A percentile compares a stretch with the other conserved stretches of the same genome.
phyloP scores from a whole-genome alignment of 2,888 invertebrate genomes.

The Serrognathus titanus region DNA sequence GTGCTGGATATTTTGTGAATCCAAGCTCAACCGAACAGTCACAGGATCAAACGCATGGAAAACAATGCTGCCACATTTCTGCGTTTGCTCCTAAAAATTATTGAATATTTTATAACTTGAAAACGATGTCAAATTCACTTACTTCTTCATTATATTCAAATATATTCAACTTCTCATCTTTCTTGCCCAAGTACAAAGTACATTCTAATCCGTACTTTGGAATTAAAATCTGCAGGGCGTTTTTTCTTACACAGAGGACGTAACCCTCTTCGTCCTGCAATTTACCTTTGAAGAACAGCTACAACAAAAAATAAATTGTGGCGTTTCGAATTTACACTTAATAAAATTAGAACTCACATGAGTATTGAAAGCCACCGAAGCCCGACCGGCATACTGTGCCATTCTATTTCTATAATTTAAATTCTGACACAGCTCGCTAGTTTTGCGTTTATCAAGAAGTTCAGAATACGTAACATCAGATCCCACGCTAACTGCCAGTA shows the following conservation, averaged over 20 bases:
- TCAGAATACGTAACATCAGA: constrained; percentile 85
- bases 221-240: constrained; percentile 92
- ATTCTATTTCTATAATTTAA: constrained; percentile 94
- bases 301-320: constrained; percentile 32
- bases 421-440: constrained; percentile 80
- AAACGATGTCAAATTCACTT: constrained; percentile 23
- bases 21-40: constrained; percentile 79
- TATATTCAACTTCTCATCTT: constrained; percentile 46
- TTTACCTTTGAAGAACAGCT: constrained; percentile 79
- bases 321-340: constrained; percentile 1
- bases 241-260: constrained; percentile 87
- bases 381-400: constrained; percentile 96
- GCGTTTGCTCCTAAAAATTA: constrained; percentile 68
- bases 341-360: constrained; percentile 59
- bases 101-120: neutral
- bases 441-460: constrained; percentile 78
- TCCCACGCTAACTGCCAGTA: constrained; percentile 84
- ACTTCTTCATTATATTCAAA: constrained; percentile 85
- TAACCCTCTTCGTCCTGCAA: constrained; percentile 80
- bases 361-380: constrained; percentile 94
- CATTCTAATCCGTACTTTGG: constrained; percentile 97
- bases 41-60: constrained; percentile 89
- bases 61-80: constrained; percentile 69
- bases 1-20: constrained; percentile 86
- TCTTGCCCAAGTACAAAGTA: constrained; percentile 68